phyloP scores from a whole-genome alignment of 2,888 invertebrate genomes.

The Heteropelma amictum region DNA sequence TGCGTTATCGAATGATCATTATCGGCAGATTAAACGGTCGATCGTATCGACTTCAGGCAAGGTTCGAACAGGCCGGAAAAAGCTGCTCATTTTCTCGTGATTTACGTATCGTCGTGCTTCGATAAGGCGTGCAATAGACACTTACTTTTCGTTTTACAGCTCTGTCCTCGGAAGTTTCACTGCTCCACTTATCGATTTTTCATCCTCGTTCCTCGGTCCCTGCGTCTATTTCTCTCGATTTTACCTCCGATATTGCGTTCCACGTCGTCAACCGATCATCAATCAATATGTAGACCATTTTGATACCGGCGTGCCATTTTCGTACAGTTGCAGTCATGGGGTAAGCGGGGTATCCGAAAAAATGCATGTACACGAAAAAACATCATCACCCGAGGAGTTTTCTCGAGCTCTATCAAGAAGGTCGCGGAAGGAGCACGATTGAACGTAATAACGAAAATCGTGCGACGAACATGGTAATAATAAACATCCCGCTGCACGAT shows the following conservation, averaged over 20 bases:
- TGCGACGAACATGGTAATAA: no score
- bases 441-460: no score
- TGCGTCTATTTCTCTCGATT: neutral
- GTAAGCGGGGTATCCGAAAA: no score
- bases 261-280: neutral
- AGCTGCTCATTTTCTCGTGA: neutral
- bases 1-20: neutral
- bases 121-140: conserved; percentile 6
- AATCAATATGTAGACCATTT: no score
- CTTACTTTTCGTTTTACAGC: conserved; percentile 12
- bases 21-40: neutral
- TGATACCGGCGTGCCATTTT: no score
- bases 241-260: neutral
- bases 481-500: no score
- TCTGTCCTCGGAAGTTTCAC: conserved; percentile 30
- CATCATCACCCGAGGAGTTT: no score
- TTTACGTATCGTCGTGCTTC: neutral
- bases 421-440: no score
- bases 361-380: no score
- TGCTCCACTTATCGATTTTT: conserved; percentile 13
- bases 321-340: no score
- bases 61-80: conserved; percentile 1
- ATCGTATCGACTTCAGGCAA: conserved; percentile 23
- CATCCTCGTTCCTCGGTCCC: conserved; percentile 2
- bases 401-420: no score